These are phyloP conservation scores for Pterostichus madidus DNA, from an alignment of 2,888 invertebrate genomes.

Conservation along the genomic window DNA sequence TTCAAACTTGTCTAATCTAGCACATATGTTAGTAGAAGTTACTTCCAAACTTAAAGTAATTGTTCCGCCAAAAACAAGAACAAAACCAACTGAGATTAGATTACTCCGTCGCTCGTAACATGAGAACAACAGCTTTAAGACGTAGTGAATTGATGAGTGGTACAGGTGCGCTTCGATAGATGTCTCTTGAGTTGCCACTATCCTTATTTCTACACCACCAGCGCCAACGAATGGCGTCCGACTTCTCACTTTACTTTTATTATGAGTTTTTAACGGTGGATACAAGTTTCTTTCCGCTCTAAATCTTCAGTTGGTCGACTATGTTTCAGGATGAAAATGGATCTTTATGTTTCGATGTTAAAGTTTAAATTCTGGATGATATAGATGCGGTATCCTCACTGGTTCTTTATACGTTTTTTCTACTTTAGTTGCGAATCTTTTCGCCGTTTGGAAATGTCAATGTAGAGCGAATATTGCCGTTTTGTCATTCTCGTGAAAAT, in stretches of 20 bases:
- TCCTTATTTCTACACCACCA: not conserved
- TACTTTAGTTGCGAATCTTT: conserved; percentile 19
- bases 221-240: conserved; percentile 4
- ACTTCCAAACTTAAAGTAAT: no score
- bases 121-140: not conserved
- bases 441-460: conserved; percentile 35
- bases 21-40: no score
- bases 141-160: conserved; percentile 10
- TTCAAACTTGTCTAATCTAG: no score
- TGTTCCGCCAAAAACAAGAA: not conserved
- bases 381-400: conserved; percentile 21
- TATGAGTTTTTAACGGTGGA: conserved; percentile 18
- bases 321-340: conserved; percentile 55
- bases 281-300: conserved; percentile 28
- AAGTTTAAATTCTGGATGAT: conserved; percentile 59
- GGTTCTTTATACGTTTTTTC: conserved; percentile 16
- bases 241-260: conserved; percentile 34
- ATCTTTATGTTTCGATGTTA: conserved; percentile 58
- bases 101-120: not conserved
- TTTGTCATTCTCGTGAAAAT: not conserved
- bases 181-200: conserved; percentile 10
- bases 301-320: conserved; percentile 51
- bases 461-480: conserved; percentile 10
- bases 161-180: conserved; percentile 12
- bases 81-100: not conserved